Evolutionary conservation across 2,113 vertebrate genomes (phyloP), one percentile per base, ranked within the genome.

Genomic region (Naja naja): DNA sequence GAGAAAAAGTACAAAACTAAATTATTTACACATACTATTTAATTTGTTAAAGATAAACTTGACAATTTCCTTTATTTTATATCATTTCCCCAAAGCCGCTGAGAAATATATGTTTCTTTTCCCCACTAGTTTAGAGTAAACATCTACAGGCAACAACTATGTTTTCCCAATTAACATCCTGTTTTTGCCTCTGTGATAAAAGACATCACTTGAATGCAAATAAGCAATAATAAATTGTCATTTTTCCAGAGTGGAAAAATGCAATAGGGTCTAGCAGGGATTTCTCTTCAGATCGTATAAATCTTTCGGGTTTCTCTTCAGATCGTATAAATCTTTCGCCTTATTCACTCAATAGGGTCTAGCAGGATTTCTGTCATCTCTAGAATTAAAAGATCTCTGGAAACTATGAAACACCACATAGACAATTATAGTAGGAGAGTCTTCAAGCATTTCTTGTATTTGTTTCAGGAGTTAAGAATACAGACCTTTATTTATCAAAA

Each of bases 101-200:
- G 56, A 93, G 54, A 91, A 93, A 93, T 92, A 90, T 89, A 95
- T 95, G 2, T 91, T 56, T 91, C 54, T 87, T 64, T 74, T 4
- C 52, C 30, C 7, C n/a, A 49, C 43, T 91, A 91, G 27, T 60
- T 93, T 3, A 0, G 55, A 91, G 95, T 90, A 87, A 85, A 49
- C 92, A 88, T 92, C 85, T 87, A 93, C 81, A 90, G 30, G 25
- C 43, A 95, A 60, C 87, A 96, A 96, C 92, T 93, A 55, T 95
- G 22, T 95, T 95, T 81, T 94, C 89, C 85, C 92, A 94, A 53
- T 3, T 93, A 64, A 88, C 81, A 93, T 4, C 93, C 53, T 47
- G 14, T 87, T 90, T 93, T 34, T 93, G 45, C 18, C 54, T 88
- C 14, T 25, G 6, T 10, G 91, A 90, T 20, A 89, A 94, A 53